Evolutionary conservation across 2,113 vertebrate genomes (phyloP).

Genomic region (Leptosomus discolor): DNA sequence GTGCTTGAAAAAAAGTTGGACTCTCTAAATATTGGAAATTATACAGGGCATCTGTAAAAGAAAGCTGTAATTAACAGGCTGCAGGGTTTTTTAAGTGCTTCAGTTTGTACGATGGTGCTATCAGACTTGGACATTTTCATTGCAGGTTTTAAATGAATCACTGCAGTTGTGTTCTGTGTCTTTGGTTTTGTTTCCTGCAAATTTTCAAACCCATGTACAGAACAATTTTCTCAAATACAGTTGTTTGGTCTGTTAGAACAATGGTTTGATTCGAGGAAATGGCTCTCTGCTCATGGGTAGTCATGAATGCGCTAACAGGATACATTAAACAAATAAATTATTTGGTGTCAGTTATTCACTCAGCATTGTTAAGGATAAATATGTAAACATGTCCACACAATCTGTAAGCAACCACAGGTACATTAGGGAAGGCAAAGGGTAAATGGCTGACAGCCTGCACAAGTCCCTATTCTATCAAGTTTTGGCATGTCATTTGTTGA

Average conservation of each 20-base stretch:
- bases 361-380: not conserved
- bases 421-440: conserved; percentile 1
- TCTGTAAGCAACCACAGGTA: not conserved
- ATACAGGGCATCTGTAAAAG: rapidly evolving
- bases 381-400: not conserved
- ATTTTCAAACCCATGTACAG: not conserved
- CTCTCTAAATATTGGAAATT: not conserved
- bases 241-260: not conserved
- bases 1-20: not conserved
- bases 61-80: rapidly evolving
- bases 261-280: not conserved
- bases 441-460: not conserved
- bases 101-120: not conserved
- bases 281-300: not conserved
- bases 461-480: not conserved
- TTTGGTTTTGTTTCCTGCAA: not conserved
- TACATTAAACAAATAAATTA: conserved; percentile 1
- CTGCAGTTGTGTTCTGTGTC: not conserved
- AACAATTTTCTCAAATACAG: not conserved
- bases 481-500: not conserved
- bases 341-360: not conserved
- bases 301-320: not conserved
- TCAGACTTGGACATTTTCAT: not conserved
- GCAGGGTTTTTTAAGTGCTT: not conserved
- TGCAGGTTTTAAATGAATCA: not conserved